Conservation (phyloP, 2,888 invertebrate genomes). For the Molanna angustata region DNA sequence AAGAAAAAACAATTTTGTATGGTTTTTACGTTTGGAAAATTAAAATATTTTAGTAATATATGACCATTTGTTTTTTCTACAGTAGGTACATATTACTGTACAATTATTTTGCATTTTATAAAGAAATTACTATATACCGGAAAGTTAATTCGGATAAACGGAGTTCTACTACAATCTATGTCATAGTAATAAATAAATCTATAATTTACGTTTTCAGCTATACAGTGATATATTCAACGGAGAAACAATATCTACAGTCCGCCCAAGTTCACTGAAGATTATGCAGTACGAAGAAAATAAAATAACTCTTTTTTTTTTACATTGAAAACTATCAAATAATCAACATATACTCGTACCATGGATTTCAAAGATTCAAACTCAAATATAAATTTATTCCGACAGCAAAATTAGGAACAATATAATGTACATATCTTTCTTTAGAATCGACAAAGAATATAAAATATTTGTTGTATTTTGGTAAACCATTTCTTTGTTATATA, state of each 20-base stretch:
- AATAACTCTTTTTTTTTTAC: slow-evolving; percentile 20
- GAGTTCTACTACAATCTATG: too few species aligned
- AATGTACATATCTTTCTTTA: slow-evolving; percentile 8
- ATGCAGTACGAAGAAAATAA: slow-evolving; percentile 19
- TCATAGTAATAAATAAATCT: too few species aligned
- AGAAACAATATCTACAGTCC: slow-evolving; percentile 50
- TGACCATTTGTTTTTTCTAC: too few species aligned
- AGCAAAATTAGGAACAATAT: slow-evolving; percentile 10
- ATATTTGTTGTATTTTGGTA: background rate
- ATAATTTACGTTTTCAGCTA: slow-evolving; percentile 43
- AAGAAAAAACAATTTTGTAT: too few species aligned
- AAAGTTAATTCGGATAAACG: too few species aligned
- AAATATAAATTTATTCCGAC: too few species aligned
- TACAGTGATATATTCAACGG: slow-evolving; percentile 46
- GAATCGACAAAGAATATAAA: background rate
- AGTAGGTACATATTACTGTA: too few species aligned
- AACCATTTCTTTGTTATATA: background rate
- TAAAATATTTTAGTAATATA: too few species aligned
- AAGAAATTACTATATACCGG: too few species aligned
- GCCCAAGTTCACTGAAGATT: slow-evolving; percentile 46
- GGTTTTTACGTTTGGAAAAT: too few species aligned
- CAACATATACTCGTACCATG: slow-evolving; percentile 37
- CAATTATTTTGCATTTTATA: too few species aligned
- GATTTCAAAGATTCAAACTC: slow-evolving; percentile 43
- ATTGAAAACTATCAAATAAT: slow-evolving; percentile 25